Evolutionary conservation across 2,888 invertebrate genomes (phyloP).

Genomic region (Frankliniella fusca): DNA sequence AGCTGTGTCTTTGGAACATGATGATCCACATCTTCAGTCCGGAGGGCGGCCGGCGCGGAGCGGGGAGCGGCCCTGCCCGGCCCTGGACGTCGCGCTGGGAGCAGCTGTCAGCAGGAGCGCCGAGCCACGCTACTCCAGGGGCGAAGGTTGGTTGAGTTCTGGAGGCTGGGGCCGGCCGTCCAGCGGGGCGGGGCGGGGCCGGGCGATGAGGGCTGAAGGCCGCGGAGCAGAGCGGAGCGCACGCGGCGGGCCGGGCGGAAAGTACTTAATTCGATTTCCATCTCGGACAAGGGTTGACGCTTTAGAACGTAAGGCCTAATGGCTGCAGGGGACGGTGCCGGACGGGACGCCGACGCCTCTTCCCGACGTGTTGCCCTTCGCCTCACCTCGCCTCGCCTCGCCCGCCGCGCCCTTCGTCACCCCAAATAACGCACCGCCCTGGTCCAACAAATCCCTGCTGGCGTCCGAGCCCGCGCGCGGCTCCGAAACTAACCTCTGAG

Average conservation of each 20-base stretch:
- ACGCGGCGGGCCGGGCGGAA: neutral
- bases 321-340: neutral
- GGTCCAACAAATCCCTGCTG: too few species aligned
- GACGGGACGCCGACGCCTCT: neutral
- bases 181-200: neutral
- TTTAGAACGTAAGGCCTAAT: neutral
- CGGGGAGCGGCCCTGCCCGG: too few species aligned
- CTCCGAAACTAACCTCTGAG: too few species aligned
- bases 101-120: too few species aligned
- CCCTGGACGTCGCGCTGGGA: too few species aligned
- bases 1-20: neutral
- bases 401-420: too few species aligned
- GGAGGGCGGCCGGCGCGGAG: neutral
- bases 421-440: too few species aligned
- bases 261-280: conserved; percentile 23
- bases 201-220: neutral
- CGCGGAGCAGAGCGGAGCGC: neutral
- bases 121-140: too few species aligned
- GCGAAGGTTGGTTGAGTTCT: too few species aligned
- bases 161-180: neutral
- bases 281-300: conserved; percentile 25
- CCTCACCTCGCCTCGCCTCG: too few species aligned
- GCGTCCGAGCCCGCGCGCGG: too few species aligned
- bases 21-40: neutral
- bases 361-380: too few species aligned